phyloP scores from a whole-genome alignment of 2,113 vertebrate species.

The Lamprologus speciosus region DNA sequence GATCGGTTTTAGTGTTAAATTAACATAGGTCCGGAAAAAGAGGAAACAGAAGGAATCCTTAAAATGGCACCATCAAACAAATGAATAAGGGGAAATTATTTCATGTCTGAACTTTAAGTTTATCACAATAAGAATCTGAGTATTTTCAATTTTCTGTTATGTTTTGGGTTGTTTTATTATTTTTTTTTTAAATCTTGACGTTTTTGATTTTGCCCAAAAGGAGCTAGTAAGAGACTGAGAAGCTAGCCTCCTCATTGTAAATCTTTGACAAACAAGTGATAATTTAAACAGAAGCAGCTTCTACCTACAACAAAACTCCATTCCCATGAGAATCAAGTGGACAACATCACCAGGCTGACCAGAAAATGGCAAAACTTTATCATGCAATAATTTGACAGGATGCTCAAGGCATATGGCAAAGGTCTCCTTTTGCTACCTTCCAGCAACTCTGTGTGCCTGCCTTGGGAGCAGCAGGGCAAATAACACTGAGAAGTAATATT shows the following conservation, averaged over 20 bases:
- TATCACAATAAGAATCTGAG: background rate
- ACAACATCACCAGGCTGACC: background rate
- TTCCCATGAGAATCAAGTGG: conserved; percentile 46
- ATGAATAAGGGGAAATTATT: conserved; percentile 29
- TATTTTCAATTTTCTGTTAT: conserved; percentile 4
- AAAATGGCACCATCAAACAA: conserved; percentile 22
- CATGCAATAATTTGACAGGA: conserved; percentile 59
- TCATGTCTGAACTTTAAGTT: conserved; percentile 17
- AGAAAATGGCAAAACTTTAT: conserved; percentile 33
- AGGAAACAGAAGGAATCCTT: background rate
- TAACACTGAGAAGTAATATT: background rate
- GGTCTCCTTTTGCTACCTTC: conserved; percentile 35
- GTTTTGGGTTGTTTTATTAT: background rate
- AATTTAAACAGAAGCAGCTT: conserved; percentile 60
- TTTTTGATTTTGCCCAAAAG: conserved; percentile 42
- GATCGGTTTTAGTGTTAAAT: conserved; percentile 23
- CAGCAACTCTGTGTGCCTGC: conserved; percentile 3
- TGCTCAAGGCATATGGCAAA: background rate
- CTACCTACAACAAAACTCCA: conserved; percentile 57
- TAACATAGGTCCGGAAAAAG: background rate
- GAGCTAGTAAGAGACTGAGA: conserved; percentile 53
- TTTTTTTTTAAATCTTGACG: background rate
- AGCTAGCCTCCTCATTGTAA: conserved; percentile 60
- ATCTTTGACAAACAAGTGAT: conserved; percentile 69
- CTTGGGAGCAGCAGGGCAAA: background rate